Percentiles rank a stretch among this genome's conserved stretches.
Conservation (phyloP, 2,113 vertebrate species). For the Ameiurus melas region DNA sequence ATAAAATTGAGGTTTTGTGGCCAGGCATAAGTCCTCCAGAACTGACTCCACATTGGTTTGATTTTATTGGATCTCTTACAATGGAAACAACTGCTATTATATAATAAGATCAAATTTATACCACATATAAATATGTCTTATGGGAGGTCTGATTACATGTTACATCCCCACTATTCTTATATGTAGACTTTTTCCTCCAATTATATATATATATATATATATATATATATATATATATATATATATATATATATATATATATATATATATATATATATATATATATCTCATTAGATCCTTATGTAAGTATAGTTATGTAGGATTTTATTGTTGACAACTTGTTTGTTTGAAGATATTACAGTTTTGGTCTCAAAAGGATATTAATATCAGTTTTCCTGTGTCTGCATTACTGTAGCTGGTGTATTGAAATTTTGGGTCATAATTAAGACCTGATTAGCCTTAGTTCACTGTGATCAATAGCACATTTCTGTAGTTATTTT, state of each 20-base stretch:
- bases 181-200: background rate
- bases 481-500: too few relatives aligned
- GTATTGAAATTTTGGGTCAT: background rate
- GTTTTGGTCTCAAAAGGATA: background rate
- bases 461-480: background rate
- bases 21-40: background rate
- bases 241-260: background rate
- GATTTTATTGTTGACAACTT: background rate
- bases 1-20: constrained; percentile 13
- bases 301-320: background rate
- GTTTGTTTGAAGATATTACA: background rate
- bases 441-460: background rate
- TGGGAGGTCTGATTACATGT: background rate
- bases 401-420: background rate
- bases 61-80: constrained; percentile 23
- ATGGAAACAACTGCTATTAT: constrained; percentile 37
- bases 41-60: constrained; percentile 3
- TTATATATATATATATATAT: too few relatives aligned
- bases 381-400: background rate
- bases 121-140: constrained; percentile 7
- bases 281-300: background rate
- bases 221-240: background rate
- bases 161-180: background rate
- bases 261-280: background rate
- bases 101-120: constrained; percentile 6